phyloP scores from a whole-genome alignment of 2,888 invertebrate species.

The Blera fallax region DNA sequence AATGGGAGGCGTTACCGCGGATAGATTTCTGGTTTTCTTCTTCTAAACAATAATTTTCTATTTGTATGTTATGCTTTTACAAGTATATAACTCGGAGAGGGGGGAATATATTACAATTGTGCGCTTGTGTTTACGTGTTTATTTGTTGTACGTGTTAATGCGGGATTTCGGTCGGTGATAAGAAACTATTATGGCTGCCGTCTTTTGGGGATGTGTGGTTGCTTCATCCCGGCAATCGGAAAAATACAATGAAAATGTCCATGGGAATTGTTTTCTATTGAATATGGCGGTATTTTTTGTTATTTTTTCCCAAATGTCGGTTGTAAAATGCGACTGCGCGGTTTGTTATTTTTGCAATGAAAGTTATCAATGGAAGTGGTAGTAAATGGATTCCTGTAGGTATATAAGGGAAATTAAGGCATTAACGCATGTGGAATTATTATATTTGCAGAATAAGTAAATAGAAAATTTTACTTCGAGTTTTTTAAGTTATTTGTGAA shows the following conservation, averaged over 20 bases:
- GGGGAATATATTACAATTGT: conserved; percentile 14
- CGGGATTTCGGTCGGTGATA: conserved; percentile 61
- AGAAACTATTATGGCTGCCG: conserved; percentile 72
- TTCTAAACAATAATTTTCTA: conserved; percentile 59
- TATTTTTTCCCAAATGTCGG: neutral
- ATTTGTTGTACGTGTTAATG: conserved; percentile 23
- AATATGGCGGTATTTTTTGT: neutral
- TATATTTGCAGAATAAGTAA: too few species aligned
- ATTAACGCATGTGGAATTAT: neutral
- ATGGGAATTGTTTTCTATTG: neutral
- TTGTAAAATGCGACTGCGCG: conserved; percentile 10
- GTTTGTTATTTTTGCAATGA: neutral
- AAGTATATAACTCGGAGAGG: conserved; percentile 28
- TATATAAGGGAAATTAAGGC: neutral
- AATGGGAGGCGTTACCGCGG: conserved; percentile 51
- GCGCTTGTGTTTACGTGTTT: neutral
- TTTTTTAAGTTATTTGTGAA: too few species aligned
- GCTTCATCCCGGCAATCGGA: conserved; percentile 16
- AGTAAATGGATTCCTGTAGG: neutral
- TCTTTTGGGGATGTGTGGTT: conserved; percentile 55
- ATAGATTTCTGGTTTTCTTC: conserved; percentile 38
- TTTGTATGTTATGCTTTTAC: neutral
- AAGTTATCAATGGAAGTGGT: neutral
- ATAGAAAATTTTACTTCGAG: too few species aligned
- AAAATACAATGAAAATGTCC: conserved; percentile 17